Evolutionary conservation across 2,888 invertebrate genomes (phyloP), one percentile per base, ranked within the genome.

Genomic region (Torymus aiolomorphi): DNA sequence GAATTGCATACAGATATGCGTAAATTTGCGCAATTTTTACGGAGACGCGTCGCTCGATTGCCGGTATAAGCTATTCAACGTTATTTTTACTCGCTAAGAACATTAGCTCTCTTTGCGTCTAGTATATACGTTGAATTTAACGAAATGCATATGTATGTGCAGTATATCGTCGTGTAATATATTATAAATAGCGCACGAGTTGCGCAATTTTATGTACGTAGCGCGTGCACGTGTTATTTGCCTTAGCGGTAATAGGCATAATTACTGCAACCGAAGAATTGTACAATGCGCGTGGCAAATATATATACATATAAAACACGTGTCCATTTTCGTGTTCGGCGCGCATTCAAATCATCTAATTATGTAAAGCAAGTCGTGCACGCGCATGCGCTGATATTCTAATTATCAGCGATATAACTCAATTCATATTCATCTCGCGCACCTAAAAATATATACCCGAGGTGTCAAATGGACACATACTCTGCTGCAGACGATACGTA

Each of bases 301-400:
- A 12, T n/a, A 14, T 1, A 14, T 20, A 10, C 2, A 16, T 5
- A 62, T 52, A 49, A 20, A 65, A 52, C 24, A 42, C 61, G n/a
- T 18, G 56, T 42, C 54, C 61, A 51, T 72, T 75, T 75, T 71
- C 56, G 63, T 56, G 24, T 67, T 62, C 8, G 8, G 8, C 69
- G 20, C 51, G 75, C 70, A 75, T 75, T 66, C 42, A 70, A 66
- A 79, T 75, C 61, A 54, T 54, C 52, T 13, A 49, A 75, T 79
- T 79, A 79, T 54, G 59, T 18, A 59, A 65, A 75, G 12, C 66
- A 11, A 24, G 24, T 2, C 20, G 20, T 2, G 42, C 42, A 8
- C 42, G 42, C 42, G 42, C 42, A 8, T 8, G 31, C 42, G 54
- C 18, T 20, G 70, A 75, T 71, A 71, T 61, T 71, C 71, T 71